Evolutionary conservation across 2,113 vertebrate genomes (phyloP), one percentile per base, ranked within the genome.

Genomic region (Athene noctua): DNA sequence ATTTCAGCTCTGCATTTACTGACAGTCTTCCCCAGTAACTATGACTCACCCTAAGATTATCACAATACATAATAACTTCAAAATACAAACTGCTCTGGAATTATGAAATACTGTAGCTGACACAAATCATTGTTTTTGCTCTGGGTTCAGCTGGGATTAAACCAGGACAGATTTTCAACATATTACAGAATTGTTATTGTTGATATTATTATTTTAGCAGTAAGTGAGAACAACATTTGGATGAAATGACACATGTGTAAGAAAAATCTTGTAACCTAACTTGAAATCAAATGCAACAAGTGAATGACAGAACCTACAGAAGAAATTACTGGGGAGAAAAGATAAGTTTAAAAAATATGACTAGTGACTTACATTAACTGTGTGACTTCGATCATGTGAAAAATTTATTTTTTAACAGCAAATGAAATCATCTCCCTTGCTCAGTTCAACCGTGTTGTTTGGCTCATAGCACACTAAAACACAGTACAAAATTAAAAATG

Each of bases 1-100:
- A 84, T 93, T 94, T 94, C 86, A 89, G 86, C 94, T 96, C 94
- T 94, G 90, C 80, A 78, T 93, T 94, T 94, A 71, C 52, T 73
- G 49, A 63, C 55, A 71, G 65, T 68, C 88, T 92, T 97, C 83
- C 49, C 70, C 27, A 32, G 17, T 44, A 89, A 84, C 78, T 91
- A 68, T 94, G 93, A 95, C 75, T 96, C 82, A 96, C 51, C 14
- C 51, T 40, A 62, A 74, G 47, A 70, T 81, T 87, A 91, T 87
- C 55, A 92, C 87, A 92, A 94, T 88, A 59, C 51, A 55, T 90
- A 86, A 80, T 80, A 58, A 88, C 73, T 66, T 90, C 51, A 94
- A 92, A 96, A 92, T 78, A 95, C 46, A 78, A 83, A 47, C 57
- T 52, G 63, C 23, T 62, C 52, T 77, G 68, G 32, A 86, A 92